Conservation (phyloP, 2,888 invertebrate genomes). For the Chydorus sphaericus region DNA sequence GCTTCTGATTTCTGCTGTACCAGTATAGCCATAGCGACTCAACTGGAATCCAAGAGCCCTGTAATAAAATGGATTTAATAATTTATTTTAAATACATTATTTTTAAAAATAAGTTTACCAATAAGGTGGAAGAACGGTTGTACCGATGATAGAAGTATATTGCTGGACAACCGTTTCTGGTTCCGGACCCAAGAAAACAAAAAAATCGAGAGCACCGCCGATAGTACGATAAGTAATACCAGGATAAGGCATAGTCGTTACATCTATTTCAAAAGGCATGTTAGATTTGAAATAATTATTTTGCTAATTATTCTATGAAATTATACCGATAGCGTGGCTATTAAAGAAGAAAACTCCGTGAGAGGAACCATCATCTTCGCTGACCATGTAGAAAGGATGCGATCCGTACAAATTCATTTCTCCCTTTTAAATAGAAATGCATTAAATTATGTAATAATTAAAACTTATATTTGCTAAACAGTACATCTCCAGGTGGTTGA, state of each 20-base stretch:
- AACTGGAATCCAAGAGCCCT: constrained; percentile 36
- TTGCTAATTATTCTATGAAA: not conserved
- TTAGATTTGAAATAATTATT: not conserved
- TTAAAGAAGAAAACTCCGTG: constrained; percentile 32
- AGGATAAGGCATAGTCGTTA: constrained; percentile 29
- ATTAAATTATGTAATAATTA: not conserved
- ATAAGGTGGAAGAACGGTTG: constrained; percentile 32
- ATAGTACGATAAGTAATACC: constrained; percentile 35
- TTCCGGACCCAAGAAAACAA: constrained; percentile 28
- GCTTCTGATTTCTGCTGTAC: constrained; percentile 20
- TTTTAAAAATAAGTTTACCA: constrained; percentile 24
- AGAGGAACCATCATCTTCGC: constrained; percentile 25
- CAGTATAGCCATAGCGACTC: constrained; percentile 25
- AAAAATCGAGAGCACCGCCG: constrained; percentile 28
- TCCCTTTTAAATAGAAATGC: not conserved
- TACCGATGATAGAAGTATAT: constrained; percentile 27
- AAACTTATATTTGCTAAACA: not conserved
- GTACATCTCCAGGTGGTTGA: constrained; percentile 21
- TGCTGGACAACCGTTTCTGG: constrained; percentile 27
- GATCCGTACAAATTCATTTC: constrained; percentile 30
- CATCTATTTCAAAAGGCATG: constrained; percentile 10
- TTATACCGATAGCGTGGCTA: constrained; percentile 30
- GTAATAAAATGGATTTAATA: constrained; percentile 32
- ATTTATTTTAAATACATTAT: not conserved
- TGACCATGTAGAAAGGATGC: constrained; percentile 31